These are phyloP conservation scores for Oryzias melastigma DNA, from an alignment of 2,113 vertebrate genomes.

Conservation along the genomic window DNA sequence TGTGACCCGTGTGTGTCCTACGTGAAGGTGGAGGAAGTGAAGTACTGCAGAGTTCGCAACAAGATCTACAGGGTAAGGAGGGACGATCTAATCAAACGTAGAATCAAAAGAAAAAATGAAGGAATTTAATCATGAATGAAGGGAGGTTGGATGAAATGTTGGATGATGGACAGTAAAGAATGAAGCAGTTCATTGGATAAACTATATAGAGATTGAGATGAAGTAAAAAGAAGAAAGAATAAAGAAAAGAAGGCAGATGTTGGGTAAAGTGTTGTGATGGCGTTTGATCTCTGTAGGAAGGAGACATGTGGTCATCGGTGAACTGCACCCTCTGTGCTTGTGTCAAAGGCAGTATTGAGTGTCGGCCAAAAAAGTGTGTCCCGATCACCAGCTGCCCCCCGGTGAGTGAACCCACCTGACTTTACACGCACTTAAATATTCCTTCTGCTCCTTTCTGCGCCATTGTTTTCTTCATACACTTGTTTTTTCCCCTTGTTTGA, in stretches of 20 bases:
- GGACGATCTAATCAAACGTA: too few species aligned
- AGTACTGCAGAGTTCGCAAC: constrained; percentile 90
- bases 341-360: constrained; percentile 86
- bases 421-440: neutral
- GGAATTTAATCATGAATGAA: neutral
- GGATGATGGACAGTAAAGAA: too few species aligned
- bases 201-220: too few species aligned
- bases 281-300: constrained; percentile 79
- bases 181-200: too few species aligned
- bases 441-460: neutral
- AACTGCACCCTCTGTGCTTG: constrained; percentile 97
- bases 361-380: constrained; percentile 90
- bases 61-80: constrained; percentile 91
- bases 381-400: constrained; percentile 92
- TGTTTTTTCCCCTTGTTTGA: neutral
- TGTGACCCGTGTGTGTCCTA: constrained; percentile 88
- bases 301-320: constrained; percentile 95
- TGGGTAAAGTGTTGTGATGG: neutral
- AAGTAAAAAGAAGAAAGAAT: neutral
- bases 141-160: too few species aligned
- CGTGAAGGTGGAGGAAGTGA: constrained; percentile 83
- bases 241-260: neutral
- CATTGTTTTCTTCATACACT: constrained; percentile 8
- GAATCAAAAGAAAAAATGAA: neutral
- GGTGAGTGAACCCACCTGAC: constrained; percentile 74